phyloP scores from a whole-genome alignment of 2,113 vertebrate genomes.

The Zapornia atra region DNA sequence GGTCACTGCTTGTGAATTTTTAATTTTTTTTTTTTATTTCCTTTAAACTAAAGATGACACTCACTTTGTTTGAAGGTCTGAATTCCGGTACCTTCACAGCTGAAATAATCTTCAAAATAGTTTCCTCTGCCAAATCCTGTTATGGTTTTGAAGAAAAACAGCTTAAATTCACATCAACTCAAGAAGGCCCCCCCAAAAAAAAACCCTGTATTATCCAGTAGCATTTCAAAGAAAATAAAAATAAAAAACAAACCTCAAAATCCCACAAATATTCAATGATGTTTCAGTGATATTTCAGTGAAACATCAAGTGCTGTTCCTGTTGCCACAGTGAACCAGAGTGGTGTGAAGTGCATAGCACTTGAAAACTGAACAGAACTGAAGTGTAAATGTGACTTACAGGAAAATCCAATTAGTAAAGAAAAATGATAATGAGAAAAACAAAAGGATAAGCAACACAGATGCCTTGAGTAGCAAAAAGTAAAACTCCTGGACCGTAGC shows the following conservation, averaged over 20 bases:
- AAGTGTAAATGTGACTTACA: background rate
- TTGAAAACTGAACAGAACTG: background rate
- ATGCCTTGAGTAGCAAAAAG: background rate
- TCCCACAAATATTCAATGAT: background rate
- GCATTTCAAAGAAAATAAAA: background rate
- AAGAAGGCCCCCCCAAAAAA: background rate
- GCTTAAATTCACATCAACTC: background rate
- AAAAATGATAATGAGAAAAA: background rate
- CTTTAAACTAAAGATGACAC: background rate
- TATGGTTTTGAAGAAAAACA: slow-evolving; percentile 17
- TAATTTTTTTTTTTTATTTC: background rate
- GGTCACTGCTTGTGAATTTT: background rate
- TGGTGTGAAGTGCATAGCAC: background rate
- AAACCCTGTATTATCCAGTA: background rate
- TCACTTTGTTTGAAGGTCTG: slow-evolving; percentile 91
- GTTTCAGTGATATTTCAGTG: background rate
- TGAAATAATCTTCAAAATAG: slow-evolving; percentile 80
- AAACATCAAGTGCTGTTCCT: background rate
- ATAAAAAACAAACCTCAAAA: background rate
- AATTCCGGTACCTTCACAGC: slow-evolving; percentile 88
- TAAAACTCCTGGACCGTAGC: background rate
- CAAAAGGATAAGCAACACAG: background rate
- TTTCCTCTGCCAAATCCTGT: slow-evolving; percentile 86
- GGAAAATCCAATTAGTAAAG: background rate
- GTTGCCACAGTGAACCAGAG: background rate